phyloP scores from a whole-genome alignment of 30 jellyfish, hydroid and myxozoan species.

The Chironex yamaguchii region DNA sequence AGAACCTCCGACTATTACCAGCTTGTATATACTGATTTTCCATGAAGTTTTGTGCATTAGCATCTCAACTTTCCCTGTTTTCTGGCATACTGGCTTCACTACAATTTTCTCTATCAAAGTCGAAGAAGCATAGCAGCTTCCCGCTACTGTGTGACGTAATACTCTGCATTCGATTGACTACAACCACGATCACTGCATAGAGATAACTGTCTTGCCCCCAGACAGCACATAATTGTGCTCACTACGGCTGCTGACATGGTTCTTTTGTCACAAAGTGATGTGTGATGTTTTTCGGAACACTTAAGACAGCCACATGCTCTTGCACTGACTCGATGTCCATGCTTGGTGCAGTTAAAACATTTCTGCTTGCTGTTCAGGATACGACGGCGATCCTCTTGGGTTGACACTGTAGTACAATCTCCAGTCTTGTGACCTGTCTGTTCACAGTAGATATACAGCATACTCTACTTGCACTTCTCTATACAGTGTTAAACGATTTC shows the following conservation, averaged over 20 bases:
- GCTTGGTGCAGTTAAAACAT: conserved; percentile 68
- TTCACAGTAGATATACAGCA: conserved; percentile 54
- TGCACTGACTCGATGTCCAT: conserved; percentile 73
- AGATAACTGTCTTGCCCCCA: conserved; percentile 27
- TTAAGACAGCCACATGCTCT: conserved; percentile 61
- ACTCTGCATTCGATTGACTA: conserved; percentile 69
- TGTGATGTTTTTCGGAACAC: conserved; percentile 72
- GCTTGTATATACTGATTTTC: conserved; percentile 51
- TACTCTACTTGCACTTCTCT: no score
- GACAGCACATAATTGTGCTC: conserved; percentile 18
- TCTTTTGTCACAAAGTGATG: conserved; percentile 70
- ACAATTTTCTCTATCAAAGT: conserved; percentile 34
- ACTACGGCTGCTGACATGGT: conserved; percentile 39
- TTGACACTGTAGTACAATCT: conserved; percentile 39
- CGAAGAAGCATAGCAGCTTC: conserved; percentile 74
- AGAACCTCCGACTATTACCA: conserved; percentile 14
- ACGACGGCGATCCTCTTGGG: conserved; percentile 36
- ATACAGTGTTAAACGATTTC: no score
- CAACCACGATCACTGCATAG: conserved; percentile 56
- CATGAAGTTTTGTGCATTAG: conserved; percentile 31
- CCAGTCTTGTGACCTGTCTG: conserved; percentile 34
- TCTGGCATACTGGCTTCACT: conserved; percentile 47
- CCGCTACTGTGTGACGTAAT: conserved; percentile 73
- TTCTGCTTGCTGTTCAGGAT: conserved; percentile 20
- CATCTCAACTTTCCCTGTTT: conserved; percentile 59